Evolutionary conservation across 1,140 invertebrate genomes (phyloP).

Genomic region (Drosophila littoralis): DNA sequence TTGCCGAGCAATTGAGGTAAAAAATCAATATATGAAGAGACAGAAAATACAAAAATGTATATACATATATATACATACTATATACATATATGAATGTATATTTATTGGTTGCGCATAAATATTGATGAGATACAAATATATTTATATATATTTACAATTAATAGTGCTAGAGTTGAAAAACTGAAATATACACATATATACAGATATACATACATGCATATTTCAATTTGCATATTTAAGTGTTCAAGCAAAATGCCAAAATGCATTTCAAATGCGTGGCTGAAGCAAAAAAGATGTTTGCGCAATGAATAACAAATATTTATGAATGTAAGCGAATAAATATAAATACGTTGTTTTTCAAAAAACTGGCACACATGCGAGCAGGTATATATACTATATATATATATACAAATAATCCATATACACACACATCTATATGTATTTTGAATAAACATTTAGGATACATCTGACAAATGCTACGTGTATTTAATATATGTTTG

Average conservation of each 20-base stretch:
- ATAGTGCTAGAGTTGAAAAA: slow-evolving; percentile 50
- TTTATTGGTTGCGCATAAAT: slow-evolving; percentile 68
- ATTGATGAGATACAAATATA: slow-evolving; percentile 56
- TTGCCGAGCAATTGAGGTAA: slow-evolving; percentile 44
- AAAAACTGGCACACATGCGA: neutral
- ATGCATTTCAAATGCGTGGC: slow-evolving; percentile 73
- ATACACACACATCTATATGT: slow-evolving; percentile 14
- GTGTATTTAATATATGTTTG: slow-evolving; percentile 30
- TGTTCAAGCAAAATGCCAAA: slow-evolving; percentile 74
- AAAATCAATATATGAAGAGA: slow-evolving; percentile 13
- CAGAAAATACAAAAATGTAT: neutral
- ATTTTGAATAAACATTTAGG: slow-evolving; percentile 25
- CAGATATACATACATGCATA: slow-evolving; percentile 20
- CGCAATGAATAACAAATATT: slow-evolving; percentile 35
- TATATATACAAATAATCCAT: slow-evolving; percentile 13
- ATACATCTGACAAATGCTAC: slow-evolving; percentile 26
- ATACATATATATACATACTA: slow-evolving; percentile 1
- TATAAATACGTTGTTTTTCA: slow-evolving; percentile 24
- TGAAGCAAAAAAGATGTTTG: slow-evolving; percentile 30
- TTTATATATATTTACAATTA: slow-evolving; percentile 52
- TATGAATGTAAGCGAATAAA: slow-evolving; percentile 32
- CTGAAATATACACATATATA: slow-evolving; percentile 14
- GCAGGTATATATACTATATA: slow-evolving; percentile 11
- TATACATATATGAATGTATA: slow-evolving; percentile 24
- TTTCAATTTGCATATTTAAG: slow-evolving; percentile 76